Percentiles rank a stretch among this genome's conserved stretches.
Conservation (phyloP, 1,140 invertebrate species). For the Xylocopa sonorina region DNA sequence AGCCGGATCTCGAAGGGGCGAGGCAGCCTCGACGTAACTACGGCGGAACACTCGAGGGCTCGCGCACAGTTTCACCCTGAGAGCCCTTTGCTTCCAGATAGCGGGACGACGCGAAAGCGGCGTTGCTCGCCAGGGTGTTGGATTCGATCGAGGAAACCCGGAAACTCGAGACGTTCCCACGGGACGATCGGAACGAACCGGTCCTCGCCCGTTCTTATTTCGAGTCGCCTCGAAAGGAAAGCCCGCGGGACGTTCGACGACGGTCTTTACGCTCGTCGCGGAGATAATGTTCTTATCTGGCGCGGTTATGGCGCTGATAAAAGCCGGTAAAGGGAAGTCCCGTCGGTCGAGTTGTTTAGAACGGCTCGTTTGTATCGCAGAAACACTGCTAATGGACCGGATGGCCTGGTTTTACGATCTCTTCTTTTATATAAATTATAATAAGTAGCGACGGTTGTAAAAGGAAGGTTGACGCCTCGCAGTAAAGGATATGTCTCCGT, state of each 20-base stretch:
- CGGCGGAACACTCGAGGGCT: background rate
- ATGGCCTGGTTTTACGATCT: background rate
- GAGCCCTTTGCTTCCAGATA: slow-evolving; percentile 22
- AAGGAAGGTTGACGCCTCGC: too few relatives aligned
- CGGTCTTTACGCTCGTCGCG: slow-evolving; percentile 29
- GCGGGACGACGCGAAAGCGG: too few relatives aligned
- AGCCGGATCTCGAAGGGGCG: slow-evolving; percentile 51
- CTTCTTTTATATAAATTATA: too few relatives aligned
- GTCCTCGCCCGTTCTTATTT: background rate
- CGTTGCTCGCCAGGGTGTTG: background rate
- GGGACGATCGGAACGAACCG: background rate
- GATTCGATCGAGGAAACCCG: background rate
- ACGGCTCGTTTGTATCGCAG: slow-evolving; percentile 16
- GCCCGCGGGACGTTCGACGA: slow-evolving; percentile 26
- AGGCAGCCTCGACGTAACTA: slow-evolving; percentile 22
- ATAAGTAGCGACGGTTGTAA: too few relatives aligned
- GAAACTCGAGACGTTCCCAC: background rate
- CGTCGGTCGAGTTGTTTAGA: slow-evolving; percentile 40
- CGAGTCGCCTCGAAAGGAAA: slow-evolving; percentile 50
- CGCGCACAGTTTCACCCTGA: slow-evolving; percentile 32
- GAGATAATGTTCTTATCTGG: slow-evolving; percentile 38
- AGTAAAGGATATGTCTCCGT: too few relatives aligned
- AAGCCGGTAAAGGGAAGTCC: slow-evolving; percentile 19
- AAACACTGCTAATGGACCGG: slow-evolving; percentile 1
- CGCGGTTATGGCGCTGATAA: slow-evolving; percentile 58